Conservation (phyloP, 1,140 invertebrate species). For the Bombus superbus region DNA sequence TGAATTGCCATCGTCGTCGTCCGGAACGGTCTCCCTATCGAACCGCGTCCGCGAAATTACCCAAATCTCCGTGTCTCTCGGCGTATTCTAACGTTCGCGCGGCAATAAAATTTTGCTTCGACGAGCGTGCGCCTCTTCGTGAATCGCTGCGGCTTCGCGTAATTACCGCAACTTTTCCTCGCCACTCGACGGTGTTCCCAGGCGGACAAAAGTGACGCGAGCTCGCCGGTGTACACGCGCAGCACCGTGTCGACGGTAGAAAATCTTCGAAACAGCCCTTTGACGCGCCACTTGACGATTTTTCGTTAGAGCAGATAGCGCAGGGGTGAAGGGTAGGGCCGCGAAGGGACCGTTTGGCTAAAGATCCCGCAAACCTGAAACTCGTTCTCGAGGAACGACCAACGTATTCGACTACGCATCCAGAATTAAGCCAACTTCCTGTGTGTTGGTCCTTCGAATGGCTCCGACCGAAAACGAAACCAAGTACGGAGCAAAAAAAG, state of each 20-base stretch:
- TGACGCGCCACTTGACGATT: slow-evolving; percentile 55
- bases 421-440: slow-evolving; percentile 58
- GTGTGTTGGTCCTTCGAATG: slow-evolving; percentile 21
- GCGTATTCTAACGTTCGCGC: not conserved
- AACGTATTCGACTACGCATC: slow-evolving; percentile 50
- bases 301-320: slow-evolving; percentile 45
- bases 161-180: slow-evolving; percentile 46
- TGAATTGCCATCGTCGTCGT: slow-evolving; percentile 40
- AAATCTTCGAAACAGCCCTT: slow-evolving; percentile 55
- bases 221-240: not conserved
- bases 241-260: not conserved
- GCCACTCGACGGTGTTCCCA: slow-evolving; percentile 44
- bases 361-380: slow-evolving; percentile 45
- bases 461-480: not conserved
- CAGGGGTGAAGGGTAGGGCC: not conserved
- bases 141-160: slow-evolving; percentile 35
- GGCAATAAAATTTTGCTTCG: slow-evolving; percentile 30
- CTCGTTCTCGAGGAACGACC: slow-evolving; percentile 28
- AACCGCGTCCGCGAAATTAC: slow-evolving; percentile 21
- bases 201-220: slow-evolving; percentile 50
- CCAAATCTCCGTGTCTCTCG: slow-evolving; percentile 4
- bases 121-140: not conserved
- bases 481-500: not conserved
- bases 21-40: not conserved
- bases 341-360: slow-evolving; percentile 24